These are phyloP conservation scores for Tauraco hartlaubi DNA, from an alignment of 2,797 vertebrate species.

Conservation along the genomic window DNA sequence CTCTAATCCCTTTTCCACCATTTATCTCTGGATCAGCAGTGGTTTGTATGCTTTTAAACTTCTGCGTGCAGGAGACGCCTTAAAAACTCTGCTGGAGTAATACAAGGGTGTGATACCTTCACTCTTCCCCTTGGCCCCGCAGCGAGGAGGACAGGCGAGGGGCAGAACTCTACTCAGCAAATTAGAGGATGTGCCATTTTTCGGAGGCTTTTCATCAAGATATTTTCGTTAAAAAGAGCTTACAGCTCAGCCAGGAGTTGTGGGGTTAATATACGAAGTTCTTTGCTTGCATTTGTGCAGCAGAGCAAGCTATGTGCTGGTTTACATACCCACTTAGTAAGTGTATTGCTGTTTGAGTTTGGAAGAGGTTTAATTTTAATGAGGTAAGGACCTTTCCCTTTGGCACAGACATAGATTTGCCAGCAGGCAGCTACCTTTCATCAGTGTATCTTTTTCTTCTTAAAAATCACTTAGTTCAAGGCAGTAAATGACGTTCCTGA, in stretches of 20 bases:
- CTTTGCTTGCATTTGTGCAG: neutral
- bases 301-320: neutral
- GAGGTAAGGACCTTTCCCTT: neutral
- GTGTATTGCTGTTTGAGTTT: neutral
- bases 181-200: neutral
- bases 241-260: neutral
- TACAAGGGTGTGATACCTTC: neutral
- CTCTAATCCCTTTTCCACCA: slow-evolving; percentile 74
- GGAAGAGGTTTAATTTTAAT: neutral
- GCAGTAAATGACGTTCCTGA: neutral
- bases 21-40: slow-evolving; percentile 72
- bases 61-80: neutral
- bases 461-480: neutral
- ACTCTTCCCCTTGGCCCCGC: neutral
- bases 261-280: neutral
- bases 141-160: neutral
- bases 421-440: neutral
- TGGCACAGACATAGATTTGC: neutral
- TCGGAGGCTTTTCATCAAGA: neutral
- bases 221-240: neutral
- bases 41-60: neutral
- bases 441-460: neutral
- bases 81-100: neutral
- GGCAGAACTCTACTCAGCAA: neutral
- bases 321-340: neutral